Evolutionary conservation across 2,113 vertebrate species (phyloP).

Genomic region (Diadophis punctatus): DNA sequence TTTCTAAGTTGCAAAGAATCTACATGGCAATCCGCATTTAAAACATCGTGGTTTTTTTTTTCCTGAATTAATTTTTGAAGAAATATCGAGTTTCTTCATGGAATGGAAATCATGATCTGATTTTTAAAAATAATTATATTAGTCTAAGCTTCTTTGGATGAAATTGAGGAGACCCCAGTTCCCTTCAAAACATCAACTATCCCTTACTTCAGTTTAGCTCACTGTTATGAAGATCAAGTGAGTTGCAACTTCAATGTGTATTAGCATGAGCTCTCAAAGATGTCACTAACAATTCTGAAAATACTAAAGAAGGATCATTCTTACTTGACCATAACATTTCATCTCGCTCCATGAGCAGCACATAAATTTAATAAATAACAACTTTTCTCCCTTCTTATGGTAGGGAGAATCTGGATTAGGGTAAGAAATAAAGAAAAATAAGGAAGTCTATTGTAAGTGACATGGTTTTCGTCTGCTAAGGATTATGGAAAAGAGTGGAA

Average conservation of each 20-base stretch:
- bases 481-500: not conserved
- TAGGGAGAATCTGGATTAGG: not conserved
- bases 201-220: not conserved
- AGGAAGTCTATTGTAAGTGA: not conserved
- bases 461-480: not conserved
- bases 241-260: not conserved
- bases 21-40: not conserved
- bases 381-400: not conserved
- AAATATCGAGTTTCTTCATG: not conserved
- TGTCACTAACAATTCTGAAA: not conserved
- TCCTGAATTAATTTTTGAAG: not conserved
- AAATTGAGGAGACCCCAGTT: not conserved
- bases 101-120: not conserved
- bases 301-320: not conserved
- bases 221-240: not conserved
- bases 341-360: not conserved
- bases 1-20: not conserved
- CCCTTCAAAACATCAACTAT: not conserved
- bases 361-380: not conserved
- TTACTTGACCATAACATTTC: not conserved
- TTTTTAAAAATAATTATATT: not conserved
- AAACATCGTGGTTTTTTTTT: not conserved
- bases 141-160: not conserved
- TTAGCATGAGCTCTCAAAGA: not conserved
- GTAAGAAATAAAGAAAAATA: not conserved